Evolutionary conservation across 2,113 vertebrate species (phyloP).

Genomic region (Nannospalax galili): DNA sequence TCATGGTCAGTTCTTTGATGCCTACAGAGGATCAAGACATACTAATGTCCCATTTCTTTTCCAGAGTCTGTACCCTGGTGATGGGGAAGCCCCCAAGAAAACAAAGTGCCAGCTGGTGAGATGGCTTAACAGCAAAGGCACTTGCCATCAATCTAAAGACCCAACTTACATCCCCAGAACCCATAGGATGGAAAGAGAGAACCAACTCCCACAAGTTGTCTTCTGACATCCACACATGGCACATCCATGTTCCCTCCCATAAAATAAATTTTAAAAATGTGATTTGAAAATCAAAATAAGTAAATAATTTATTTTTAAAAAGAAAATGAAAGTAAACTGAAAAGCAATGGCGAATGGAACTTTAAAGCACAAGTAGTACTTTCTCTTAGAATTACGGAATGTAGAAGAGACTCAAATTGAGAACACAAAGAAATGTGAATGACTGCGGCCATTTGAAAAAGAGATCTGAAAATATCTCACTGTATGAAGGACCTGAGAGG

Average conservation of each 20-base stretch:
- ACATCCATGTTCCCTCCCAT: too few species aligned
- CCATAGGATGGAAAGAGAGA: not conserved
- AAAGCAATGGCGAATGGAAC: conserved; percentile 34
- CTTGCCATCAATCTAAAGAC: not conserved
- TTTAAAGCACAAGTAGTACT: conserved; percentile 37
- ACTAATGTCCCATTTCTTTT: not conserved
- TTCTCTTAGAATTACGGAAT: conserved; percentile 22
- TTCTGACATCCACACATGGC: not conserved
- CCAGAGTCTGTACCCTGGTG: not conserved
- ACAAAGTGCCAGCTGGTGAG: not conserved
- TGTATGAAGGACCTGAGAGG: not conserved
- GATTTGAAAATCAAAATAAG: not conserved
- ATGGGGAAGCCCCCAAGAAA: not conserved
- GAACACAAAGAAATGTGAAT: conserved; percentile 18
- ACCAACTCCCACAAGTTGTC: not conserved
- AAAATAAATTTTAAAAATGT: not conserved
- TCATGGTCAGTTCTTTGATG: not conserved
- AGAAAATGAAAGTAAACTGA: not conserved
- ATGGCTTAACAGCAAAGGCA: not conserved
- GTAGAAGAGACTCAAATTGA: not conserved
- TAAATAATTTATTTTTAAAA: not conserved
- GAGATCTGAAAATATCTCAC: conserved; percentile 2
- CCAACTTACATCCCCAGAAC: not conserved
- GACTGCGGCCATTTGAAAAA: not conserved
- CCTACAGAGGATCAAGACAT: not conserved